Evolutionary conservation across 2,888 invertebrate genomes (phyloP).

Genomic region (Xanthorhoe spadicearia): DNA sequence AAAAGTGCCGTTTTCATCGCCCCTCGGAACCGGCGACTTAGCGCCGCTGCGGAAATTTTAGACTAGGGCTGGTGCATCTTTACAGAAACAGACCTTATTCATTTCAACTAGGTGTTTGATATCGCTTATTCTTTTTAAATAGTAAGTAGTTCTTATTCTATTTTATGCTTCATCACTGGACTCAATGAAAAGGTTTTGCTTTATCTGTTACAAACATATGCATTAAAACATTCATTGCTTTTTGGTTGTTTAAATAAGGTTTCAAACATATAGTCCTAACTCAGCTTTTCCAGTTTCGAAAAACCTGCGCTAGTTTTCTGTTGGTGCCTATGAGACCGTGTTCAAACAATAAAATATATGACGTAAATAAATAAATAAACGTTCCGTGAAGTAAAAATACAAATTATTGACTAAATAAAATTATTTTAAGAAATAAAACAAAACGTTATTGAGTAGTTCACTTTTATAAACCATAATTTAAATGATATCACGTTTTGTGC

Average conservation of each 20-base stretch:
- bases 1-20: constrained; percentile 79
- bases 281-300: no score
- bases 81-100: background rate
- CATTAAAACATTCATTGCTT: no score
- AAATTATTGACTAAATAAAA: no score
- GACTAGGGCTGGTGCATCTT: constrained; percentile 50
- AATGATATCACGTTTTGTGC: background rate
- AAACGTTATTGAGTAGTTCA: background rate
- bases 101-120: background rate
- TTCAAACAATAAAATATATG: no score
- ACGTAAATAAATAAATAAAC: no score
- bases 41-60: constrained; percentile 44
- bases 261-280: no score
- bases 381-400: no score
- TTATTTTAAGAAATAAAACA: background rate
- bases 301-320: no score
- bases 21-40: constrained; percentile 47
- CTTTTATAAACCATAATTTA: background rate
- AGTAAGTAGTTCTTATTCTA: background rate
- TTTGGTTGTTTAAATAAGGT: no score
- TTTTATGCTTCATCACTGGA: background rate
- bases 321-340: no score
- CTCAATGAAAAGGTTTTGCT: no score
- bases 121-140: background rate
- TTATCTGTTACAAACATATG: no score